Percentiles rank a stretch among this genome's conserved stretches.
These are phyloP conservation scores for Hydrocynus forskahlii DNA, from an alignment of 2,797 vertebrate species.

Conservation along the genomic window DNA sequence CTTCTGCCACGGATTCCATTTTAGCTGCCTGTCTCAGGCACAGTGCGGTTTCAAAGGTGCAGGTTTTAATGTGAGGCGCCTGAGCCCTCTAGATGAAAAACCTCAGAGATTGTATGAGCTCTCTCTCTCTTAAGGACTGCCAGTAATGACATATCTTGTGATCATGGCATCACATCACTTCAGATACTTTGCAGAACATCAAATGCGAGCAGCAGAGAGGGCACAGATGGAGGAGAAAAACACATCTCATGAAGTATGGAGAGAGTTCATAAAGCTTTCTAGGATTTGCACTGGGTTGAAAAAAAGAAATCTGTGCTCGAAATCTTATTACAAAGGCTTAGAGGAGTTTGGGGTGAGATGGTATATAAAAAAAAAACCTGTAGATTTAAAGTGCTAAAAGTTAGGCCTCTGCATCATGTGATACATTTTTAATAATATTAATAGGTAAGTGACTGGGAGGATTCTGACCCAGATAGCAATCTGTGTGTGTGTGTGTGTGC, in stretches of 20 bases:
- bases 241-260: neutral
- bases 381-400: slow-evolving; percentile 30
- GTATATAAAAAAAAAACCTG: slow-evolving; percentile 28
- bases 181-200: slow-evolving; percentile 64
- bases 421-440: slow-evolving; percentile 66
- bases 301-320: slow-evolving; percentile 42
- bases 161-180: slow-evolving; percentile 70
- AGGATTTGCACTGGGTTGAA: slow-evolving; percentile 30
- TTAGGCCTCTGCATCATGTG: slow-evolving; percentile 35
- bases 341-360: slow-evolving; percentile 15
- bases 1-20: slow-evolving; percentile 5
- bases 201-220: slow-evolving; percentile 67
- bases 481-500: slow-evolving; percentile 52
- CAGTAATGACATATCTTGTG: slow-evolving; percentile 69
- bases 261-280: slow-evolving; percentile 52
- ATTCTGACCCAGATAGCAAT: slow-evolving; percentile 70
- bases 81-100: slow-evolving; percentile 65
- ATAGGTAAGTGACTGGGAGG: slow-evolving; percentile 62
- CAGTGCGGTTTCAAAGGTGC: slow-evolving; percentile 65
- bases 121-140: slow-evolving; percentile 50
- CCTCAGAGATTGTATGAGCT: slow-evolving; percentile 62
- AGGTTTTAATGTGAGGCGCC: slow-evolving; percentile 59
- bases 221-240: slow-evolving; percentile 54
- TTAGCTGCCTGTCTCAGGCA: slow-evolving; percentile 25
- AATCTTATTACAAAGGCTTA: slow-evolving; percentile 39